Conservation (phyloP, 1,140 invertebrate species). For the Drosophila melanica region DNA sequence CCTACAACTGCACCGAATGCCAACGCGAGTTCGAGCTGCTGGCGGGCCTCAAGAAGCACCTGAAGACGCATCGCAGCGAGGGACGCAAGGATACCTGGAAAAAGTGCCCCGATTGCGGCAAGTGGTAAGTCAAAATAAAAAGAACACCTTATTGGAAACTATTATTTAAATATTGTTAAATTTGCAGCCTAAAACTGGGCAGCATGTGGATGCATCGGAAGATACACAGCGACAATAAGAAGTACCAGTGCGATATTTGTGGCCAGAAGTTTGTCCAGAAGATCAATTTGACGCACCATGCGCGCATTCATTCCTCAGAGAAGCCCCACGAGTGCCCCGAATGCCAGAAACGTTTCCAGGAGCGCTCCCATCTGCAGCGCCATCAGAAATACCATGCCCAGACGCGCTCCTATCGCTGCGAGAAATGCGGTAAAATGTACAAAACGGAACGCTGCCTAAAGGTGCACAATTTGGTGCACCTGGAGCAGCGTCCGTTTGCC, state of each 20-base stretch:
- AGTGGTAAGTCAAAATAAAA: conserved; percentile 83
- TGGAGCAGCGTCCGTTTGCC: conserved; percentile 84
- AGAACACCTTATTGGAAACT: not conserved
- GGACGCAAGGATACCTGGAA: conserved; percentile 77
- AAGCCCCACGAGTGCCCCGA: conserved; percentile 88
- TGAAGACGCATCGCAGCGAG: conserved; percentile 77
- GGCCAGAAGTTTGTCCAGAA: conserved; percentile 85
- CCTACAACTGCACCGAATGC: conserved; percentile 74
- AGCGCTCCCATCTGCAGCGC: conserved; percentile 84
- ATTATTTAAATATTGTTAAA: not conserved
- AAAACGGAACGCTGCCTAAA: conserved; percentile 85
- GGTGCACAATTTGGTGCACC: conserved; percentile 85
- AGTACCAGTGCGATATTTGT: conserved; percentile 85
- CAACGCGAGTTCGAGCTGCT: conserved; percentile 72
- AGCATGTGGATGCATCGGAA: conserved; percentile 85
- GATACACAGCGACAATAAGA: conserved; percentile 84
- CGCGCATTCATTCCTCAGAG: conserved; percentile 86
- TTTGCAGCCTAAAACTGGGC: conserved; percentile 84
- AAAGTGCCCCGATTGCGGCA: conserved; percentile 85
- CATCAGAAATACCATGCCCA: conserved; percentile 85
- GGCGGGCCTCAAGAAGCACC: conserved; percentile 74
- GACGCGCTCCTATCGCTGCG: conserved; percentile 84
- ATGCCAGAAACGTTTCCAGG: conserved; percentile 85
- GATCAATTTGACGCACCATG: conserved; percentile 85
- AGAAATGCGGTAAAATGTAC: conserved; percentile 85